phyloP scores from a whole-genome alignment of 2,888 invertebrate species.

The Cephus nigrinus region DNA sequence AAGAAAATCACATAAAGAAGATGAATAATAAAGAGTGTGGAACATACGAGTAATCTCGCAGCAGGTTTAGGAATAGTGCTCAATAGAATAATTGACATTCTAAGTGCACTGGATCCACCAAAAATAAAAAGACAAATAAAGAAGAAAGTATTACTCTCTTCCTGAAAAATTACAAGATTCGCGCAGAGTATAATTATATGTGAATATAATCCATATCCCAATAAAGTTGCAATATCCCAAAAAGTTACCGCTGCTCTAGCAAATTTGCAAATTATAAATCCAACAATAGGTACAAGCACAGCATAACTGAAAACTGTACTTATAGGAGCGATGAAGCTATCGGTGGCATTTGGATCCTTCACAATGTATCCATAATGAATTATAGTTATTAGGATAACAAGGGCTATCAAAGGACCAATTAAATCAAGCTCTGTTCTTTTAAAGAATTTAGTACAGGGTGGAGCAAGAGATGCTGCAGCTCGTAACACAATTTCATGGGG shows the following conservation, averaged over 20 bases:
- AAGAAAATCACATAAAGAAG: constrained; percentile 68
- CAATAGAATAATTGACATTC: constrained; percentile 66
- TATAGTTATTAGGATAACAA: constrained; percentile 58
- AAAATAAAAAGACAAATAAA: constrained; percentile 65
- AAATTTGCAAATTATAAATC: constrained; percentile 56
- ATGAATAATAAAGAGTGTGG: constrained; percentile 65
- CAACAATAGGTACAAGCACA: constrained; percentile 57
- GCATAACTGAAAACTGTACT: constrained; percentile 56
- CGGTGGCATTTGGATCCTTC: constrained; percentile 48
- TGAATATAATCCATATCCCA: constrained; percentile 68
- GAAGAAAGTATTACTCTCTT: constrained; percentile 66
- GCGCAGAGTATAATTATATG: constrained; percentile 65
- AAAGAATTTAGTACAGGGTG: constrained; percentile 59
- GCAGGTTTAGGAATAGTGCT: constrained; percentile 66
- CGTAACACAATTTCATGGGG: constrained; percentile 57
- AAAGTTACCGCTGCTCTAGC: constrained; percentile 58
- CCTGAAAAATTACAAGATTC: constrained; percentile 64
- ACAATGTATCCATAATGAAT: constrained; percentile 62
- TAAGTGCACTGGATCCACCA: constrained; percentile 67
- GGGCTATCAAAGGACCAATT: constrained; percentile 64
- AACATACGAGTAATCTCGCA: constrained; percentile 67
- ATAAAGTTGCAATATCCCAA: constrained; percentile 62
- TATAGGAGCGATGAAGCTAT: constrained; percentile 51
- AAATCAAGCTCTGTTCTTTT: constrained; percentile 64
- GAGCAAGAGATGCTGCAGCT: constrained; percentile 64